Percentiles rank a stretch among this genome's conserved stretches.
These are phyloP conservation scores for Petaurus breviceps DNA, from an alignment of 2,113 vertebrate genomes.

Conservation along the genomic window DNA sequence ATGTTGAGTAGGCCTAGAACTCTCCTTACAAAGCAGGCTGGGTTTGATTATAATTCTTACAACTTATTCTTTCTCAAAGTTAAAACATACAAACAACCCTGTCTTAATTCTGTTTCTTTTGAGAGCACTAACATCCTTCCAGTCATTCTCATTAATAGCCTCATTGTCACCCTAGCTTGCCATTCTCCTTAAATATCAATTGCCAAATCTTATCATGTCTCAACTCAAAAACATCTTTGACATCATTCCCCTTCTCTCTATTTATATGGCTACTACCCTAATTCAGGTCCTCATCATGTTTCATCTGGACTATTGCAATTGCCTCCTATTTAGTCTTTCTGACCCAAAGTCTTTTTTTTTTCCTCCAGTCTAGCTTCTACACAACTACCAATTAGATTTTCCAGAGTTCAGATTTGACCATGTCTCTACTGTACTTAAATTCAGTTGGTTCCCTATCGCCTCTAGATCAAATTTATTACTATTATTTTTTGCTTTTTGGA, in stretches of 20 bases:
- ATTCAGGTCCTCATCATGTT: neutral
- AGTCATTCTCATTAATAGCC: neutral
- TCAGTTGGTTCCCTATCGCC: neutral
- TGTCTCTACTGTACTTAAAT: neutral
- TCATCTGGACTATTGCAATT: neutral
- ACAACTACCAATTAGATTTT: neutral
- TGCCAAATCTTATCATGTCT: neutral
- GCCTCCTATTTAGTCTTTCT: too few species aligned
- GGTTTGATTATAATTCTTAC: neutral
- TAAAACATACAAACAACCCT: neutral
- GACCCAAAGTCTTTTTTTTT: neutral
- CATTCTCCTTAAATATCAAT: neutral
- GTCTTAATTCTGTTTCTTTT: neutral
- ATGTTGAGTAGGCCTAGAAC: constrained; percentile 5
- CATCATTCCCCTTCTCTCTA: neutral
- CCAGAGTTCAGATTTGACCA: neutral
- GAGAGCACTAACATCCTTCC: neutral
- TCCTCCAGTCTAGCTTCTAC: neutral
- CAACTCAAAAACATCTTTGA: neutral
- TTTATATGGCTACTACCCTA: neutral
- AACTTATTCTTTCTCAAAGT: constrained; percentile 27
- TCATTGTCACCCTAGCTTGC: neutral
- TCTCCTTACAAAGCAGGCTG: neutral
- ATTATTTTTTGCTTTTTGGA: too few species aligned
- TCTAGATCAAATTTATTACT: neutral